Percentiles rank a stretch among this genome's conserved stretches.
Evolutionary conservation across 1,140 invertebrate species (phyloP).

Genomic region (Kradibia gibbosae): DNA sequence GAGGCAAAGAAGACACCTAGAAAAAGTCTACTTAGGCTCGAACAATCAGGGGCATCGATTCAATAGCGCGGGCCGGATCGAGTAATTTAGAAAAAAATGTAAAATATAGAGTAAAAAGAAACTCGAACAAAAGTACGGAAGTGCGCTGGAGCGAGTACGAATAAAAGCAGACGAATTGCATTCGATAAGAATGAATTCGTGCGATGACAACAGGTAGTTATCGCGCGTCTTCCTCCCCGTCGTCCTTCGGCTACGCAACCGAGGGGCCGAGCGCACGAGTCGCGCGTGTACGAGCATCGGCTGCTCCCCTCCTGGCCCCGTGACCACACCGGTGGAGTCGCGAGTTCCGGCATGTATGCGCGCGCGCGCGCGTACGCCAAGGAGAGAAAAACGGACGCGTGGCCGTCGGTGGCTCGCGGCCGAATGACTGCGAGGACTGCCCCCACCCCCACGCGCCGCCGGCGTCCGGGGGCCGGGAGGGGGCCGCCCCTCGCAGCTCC

Average conservation of each 20-base stretch:
- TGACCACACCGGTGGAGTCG: not conserved
- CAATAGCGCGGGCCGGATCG: not conserved
- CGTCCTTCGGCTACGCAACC: slow-evolving; percentile 49
- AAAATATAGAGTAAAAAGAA: slow-evolving; percentile 5
- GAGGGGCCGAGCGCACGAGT: slow-evolving; percentile 40
- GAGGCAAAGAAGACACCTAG: not conserved
- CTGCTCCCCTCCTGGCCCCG: not conserved
- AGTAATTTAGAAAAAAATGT: slow-evolving; percentile 3
- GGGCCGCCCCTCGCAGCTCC: too few species aligned
- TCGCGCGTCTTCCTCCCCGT: slow-evolving; percentile 53
- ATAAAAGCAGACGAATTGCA: slow-evolving; percentile 28
- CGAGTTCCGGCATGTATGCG: slow-evolving; percentile 48
- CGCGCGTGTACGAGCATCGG: slow-evolving; percentile 48
- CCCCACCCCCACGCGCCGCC: not conserved
- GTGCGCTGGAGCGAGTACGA: not conserved
- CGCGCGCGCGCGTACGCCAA: not conserved
- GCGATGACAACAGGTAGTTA: slow-evolving; percentile 65
- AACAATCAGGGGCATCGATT: not conserved
- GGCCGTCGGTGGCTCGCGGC: slow-evolving; percentile 44
- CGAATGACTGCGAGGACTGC: slow-evolving; percentile 28
- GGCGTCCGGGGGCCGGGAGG: slow-evolving; percentile 37
- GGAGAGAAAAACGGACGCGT: slow-evolving; percentile 49
- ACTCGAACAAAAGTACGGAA: slow-evolving; percentile 12
- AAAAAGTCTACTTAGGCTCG: not conserved
- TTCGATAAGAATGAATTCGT: slow-evolving; percentile 61